Conservation (phyloP, 92 coral and sea anemone genomes). For the Paramuricea clavata region DNA sequence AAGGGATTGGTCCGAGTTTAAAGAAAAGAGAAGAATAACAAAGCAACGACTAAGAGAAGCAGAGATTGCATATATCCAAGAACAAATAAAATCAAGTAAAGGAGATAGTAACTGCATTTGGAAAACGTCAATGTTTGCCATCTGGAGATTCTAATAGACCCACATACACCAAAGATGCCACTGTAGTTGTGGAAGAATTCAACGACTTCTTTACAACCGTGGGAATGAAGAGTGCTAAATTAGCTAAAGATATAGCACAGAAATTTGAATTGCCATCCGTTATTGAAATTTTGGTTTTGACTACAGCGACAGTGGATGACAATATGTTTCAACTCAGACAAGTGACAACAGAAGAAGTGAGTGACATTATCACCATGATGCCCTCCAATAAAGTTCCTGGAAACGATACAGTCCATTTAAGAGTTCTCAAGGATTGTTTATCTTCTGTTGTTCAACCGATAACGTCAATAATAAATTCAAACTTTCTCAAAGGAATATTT, state of each 20-base stretch:
- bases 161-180: constrained; percentile 33
- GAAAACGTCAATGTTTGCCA: constrained; percentile 37
- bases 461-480: constrained; percentile 17
- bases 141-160: constrained; percentile 21
- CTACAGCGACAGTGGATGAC: constrained; percentile 35
- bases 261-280: constrained; percentile 39
- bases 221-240: constrained; percentile 59
- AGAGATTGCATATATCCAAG: constrained; percentile 27
- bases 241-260: constrained; percentile 56
- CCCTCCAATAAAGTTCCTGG: constrained; percentile 22
- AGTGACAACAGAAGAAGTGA: constrained; percentile 4
- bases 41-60: constrained; percentile 25
- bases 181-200: constrained; percentile 65
- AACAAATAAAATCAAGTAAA: constrained; percentile 11
- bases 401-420: constrained; percentile 3
- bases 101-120: constrained; percentile 21
- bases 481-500: constrained; percentile 1
- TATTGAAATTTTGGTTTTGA: constrained; percentile 38
- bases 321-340: constrained; percentile 39
- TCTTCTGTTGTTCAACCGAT: constrained; percentile 5
- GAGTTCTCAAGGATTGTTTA: constrained; percentile 21
- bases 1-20: constrained; percentile 29
- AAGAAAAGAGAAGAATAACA: constrained; percentile 23
- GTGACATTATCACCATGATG: constrained; percentile 9
- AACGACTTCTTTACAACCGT: constrained; percentile 72